Percentiles rank a stretch among this genome's conserved stretches.
These are phyloP conservation scores for Eriocheir sinensis DNA, from an alignment of 1,140 invertebrate genomes.

Conservation along the genomic window DNA sequence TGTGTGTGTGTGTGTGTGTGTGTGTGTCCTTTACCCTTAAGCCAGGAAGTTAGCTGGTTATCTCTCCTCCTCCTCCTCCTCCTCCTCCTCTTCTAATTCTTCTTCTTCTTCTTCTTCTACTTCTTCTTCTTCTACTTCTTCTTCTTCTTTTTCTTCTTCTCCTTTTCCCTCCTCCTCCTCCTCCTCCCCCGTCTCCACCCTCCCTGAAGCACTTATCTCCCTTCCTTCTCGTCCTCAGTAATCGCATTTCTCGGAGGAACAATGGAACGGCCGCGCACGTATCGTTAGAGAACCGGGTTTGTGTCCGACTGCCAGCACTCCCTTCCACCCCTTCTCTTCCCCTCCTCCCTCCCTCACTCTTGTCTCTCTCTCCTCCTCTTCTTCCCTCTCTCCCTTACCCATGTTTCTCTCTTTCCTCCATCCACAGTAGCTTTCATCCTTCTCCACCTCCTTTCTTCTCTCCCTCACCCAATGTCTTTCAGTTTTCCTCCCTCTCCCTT, in stretches of 20 bases:
- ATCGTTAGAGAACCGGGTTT: conserved; percentile 23
- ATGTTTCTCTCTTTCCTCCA: not conserved
- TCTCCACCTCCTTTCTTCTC: too few species aligned
- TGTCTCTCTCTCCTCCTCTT: not conserved
- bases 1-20: conserved; percentile 6
- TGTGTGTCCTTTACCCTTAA: not conserved
- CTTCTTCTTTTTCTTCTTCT: too few species aligned
- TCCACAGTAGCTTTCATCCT: too few species aligned
- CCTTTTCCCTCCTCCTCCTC: not conserved
- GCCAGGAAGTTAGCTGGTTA: not conserved
- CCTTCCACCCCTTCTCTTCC: not conserved
- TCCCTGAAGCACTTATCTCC: not conserved
- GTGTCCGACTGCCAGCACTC: not conserved
- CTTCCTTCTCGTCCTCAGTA: not conserved
- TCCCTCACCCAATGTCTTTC: too few species aligned
- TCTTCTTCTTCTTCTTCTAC: not conserved
- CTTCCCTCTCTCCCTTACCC: not conserved
- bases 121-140: not conserved
- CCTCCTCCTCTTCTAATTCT: not conserved
- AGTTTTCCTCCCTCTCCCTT: not conserved
- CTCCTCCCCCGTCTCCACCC: not conserved
- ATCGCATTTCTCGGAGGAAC: conserved; percentile 13
- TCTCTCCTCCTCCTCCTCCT: too few species aligned
- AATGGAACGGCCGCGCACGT: not conserved
- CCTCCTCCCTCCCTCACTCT: not conserved